Evolutionary conservation across 2,888 invertebrate genomes (phyloP), one percentile per base, ranked within the genome.

Genomic region (Trachelus tabidus): DNA sequence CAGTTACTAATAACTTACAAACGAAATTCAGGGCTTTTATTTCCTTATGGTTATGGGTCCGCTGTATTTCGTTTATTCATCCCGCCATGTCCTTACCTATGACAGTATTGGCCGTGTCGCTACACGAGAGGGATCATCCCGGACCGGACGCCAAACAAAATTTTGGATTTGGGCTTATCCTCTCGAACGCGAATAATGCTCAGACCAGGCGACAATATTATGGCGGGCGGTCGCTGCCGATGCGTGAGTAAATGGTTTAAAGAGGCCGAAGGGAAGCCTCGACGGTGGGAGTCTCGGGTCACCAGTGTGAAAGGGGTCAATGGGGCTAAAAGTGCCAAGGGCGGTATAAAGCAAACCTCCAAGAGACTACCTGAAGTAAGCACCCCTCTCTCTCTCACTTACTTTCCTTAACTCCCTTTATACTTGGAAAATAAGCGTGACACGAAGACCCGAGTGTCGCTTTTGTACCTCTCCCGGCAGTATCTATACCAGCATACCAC

Each of bases 231-330:
- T 87, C 82, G 56, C 23, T 88, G 80, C 73, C 89, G 87, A 87
- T 86, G 86, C 90, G 90, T 88, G 81, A 90, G 85, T 90, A 91
- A 91, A 89, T 84, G 91, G 91, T 91, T 91, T 90, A 90, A 87
- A 87, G 80, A 79, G 84, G 83, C 78, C 85, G 71, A 31, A 71
- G 56, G 56, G 56, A 56, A 56, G 56, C 56, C 23, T 56, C 56
- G 56, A 56, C 56, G 23, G 56, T 56, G 56, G 56, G 56, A 56
- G 56, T 56, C 23, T 9, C 23, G 23, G 56, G 56, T 56, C 56
- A 56, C 56, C 56, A 56, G 56, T 23, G 56, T 56, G 56, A 56
- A 56, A 56, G 56, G 56, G 56, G 56, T 56, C 56, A 56, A 56
- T 56, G 56, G 56, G 56, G 56, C 56, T 56, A 56, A 56, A 56